Evolutionary conservation across 2,113 vertebrate species (phyloP), one percentile per base, ranked within the genome.

Genomic region (Nanorana parkeri): DNA sequence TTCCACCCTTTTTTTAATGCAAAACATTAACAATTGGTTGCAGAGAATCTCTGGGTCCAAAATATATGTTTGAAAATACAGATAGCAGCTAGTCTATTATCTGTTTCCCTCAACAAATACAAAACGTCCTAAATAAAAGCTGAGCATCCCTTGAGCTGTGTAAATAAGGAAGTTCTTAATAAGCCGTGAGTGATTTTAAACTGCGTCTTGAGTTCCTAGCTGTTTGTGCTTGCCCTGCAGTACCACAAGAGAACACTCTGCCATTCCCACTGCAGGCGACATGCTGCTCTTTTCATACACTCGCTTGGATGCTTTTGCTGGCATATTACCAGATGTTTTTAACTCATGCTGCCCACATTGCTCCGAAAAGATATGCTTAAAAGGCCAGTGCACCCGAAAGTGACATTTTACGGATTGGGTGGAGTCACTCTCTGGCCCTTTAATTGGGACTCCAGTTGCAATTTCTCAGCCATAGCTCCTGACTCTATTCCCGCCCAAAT

Each of bases 251-350:
- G 56, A 80, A 72, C 68, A 41, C 60, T 80, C 56, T 52, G 26
- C 28, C 41, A 74, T 81, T 55, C 21, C 60, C 63, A 74, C 69
- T 16, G 69, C 47, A 81, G 69, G 79, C 69, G 15, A 65, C 47
- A 66, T 61, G 20, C 41, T 55, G 47, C 41, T 81, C 79, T 81
- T 66, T 72, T 74, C 47, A 65, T 74, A 54, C 24, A 36, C 60
- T 66, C 60, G 61, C 69, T 65, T 61, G 24, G 32, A 28, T 54
- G 56, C 68, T 36, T 72, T 20, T 64, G 13, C 28, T 73, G 56
- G 78, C 78, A 36, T 64, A 24, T 26, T 52, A 64, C 78, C 68
- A 80, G 68, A 81, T 81, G 51, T n/a, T 5, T 52, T 74, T 81
- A 81, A 74, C 79, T 56, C 79, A 64, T 56, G 71, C 69, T 24